Evolutionary conservation across 1,140 invertebrate species (phyloP).

Genomic region (Mycetomoellerius zeteki): DNA sequence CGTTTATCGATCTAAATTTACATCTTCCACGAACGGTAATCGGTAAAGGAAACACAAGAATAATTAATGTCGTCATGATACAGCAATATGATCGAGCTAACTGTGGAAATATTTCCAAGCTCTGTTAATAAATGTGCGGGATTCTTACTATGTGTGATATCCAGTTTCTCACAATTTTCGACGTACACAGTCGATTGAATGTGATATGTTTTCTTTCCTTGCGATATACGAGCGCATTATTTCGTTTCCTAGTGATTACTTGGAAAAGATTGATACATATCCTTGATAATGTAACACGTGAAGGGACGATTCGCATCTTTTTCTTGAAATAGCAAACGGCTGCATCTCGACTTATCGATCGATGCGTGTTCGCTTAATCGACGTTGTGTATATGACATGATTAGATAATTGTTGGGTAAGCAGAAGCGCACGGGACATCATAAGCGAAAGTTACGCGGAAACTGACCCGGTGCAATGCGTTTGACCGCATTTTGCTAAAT

Average conservation of each 20-base stretch:
- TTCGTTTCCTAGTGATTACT: conserved; percentile 45
- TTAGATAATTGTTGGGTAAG: conserved; percentile 79
- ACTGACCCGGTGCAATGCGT: conserved; percentile 75
- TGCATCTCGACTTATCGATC: conserved; percentile 35
- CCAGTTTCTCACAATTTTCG: background rate
- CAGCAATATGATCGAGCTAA: background rate
- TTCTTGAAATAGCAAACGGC: background rate
- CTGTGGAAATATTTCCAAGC: background rate
- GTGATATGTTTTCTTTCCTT: conserved; percentile 12
- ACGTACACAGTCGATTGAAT: conserved; percentile 24
- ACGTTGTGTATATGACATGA: conserved; percentile 30
- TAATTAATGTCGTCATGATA: conserved; percentile 28
- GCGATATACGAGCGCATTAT: conserved; percentile 22
- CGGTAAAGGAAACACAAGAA: background rate
- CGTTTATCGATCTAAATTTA: background rate
- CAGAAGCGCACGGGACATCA: conserved; percentile 45
- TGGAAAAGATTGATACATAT: background rate
- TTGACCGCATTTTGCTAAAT: conserved; percentile 72
- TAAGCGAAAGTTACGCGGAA: conserved; percentile 78
- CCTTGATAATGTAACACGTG: conserved; percentile 49
- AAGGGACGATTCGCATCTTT: conserved; percentile 32
- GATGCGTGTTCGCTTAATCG: conserved; percentile 32
- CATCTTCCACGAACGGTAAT: conserved; percentile 16
- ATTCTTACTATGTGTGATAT: background rate
- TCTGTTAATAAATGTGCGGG: background rate